Evolutionary conservation across 2,113 vertebrate genomes (phyloP).

Genomic region (Gavia stellata): DNA sequence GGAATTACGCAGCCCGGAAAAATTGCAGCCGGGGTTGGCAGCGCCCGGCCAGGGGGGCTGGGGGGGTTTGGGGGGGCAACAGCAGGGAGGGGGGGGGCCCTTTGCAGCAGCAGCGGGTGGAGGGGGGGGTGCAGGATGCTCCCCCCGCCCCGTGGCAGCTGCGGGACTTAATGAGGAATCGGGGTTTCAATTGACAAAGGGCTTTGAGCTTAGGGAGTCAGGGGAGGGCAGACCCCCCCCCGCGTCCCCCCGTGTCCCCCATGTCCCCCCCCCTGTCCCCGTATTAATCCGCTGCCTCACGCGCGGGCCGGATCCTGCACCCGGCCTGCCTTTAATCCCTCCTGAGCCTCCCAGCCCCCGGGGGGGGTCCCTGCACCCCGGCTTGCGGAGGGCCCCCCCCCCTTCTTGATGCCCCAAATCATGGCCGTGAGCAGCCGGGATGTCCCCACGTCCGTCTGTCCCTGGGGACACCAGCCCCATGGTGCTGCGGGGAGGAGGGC

Average conservation of each 20-base stretch:
- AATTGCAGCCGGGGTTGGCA: not conserved
- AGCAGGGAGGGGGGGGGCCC: accelerated
- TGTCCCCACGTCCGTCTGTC: accelerated
- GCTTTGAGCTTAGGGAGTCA: slow-evolving; percentile 4
- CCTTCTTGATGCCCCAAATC: not conserved
- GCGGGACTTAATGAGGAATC: not conserved
- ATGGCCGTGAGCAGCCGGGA: not conserved
- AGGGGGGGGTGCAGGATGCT: not conserved
- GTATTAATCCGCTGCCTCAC: not conserved
- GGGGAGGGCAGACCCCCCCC: not conserved
- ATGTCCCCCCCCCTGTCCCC: not conserved
- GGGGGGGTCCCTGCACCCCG: not conserved
- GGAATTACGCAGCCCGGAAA: slow-evolving; percentile 42
- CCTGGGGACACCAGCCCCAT: not conserved
- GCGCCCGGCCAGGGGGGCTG: not conserved
- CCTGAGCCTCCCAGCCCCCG: not conserved
- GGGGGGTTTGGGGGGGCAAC: not conserved
- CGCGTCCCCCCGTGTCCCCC: not conserved
- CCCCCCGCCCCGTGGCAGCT: not conserved
- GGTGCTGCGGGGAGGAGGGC: not conserved
- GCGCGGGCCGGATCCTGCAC: not conserved
- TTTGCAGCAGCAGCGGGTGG: not conserved
- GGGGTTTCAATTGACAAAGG: not conserved
- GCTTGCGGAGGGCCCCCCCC: too few relatives aligned
- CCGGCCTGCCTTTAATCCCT: not conserved